Conservation (phyloP, 92 coral and sea anemone species). For the Porites evermanni region DNA sequence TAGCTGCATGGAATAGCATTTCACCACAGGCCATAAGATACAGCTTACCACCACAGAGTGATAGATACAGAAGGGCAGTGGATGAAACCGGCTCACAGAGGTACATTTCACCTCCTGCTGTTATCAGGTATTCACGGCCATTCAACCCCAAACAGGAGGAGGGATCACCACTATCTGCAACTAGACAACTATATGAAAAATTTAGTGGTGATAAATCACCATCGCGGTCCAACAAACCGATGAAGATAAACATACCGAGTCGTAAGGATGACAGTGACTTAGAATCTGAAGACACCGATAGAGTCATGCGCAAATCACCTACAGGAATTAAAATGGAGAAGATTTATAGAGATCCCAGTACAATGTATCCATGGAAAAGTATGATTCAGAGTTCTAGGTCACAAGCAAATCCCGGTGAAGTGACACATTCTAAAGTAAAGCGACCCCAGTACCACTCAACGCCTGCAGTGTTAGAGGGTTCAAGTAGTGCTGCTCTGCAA, state of each 20-base stretch:
- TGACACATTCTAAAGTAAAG: neutral
- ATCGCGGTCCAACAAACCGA: conserved; percentile 11
- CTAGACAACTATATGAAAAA: conserved; percentile 2
- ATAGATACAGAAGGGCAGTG: conserved; percentile 22
- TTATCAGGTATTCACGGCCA: conserved; percentile 19
- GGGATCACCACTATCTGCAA: neutral
- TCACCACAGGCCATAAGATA: neutral
- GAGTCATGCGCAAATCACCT: conserved; percentile 91
- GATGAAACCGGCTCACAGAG: conserved; percentile 13
- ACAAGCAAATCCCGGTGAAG: neutral
- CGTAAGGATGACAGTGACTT: conserved; percentile 69
- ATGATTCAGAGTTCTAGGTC: conserved; percentile 64
- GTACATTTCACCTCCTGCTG: conserved; percentile 33
- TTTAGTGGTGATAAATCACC: conserved; percentile 36
- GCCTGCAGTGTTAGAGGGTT: conserved; percentile 31
- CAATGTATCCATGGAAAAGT: conserved; percentile 86
- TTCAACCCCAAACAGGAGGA: neutral
- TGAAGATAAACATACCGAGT: conserved; percentile 29
- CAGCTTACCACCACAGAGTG: conserved; percentile 44
- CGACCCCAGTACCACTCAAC: conserved; percentile 68
- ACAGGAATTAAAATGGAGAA: conserved; percentile 96
- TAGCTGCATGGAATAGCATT: no score
- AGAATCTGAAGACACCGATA: conserved; percentile 92
- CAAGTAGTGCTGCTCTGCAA: neutral
- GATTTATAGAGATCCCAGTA: conserved; percentile 81